A percentile compares a stretch with the other conserved stretches of the same genome.
Conservation (phyloP, 2,797 vertebrate genomes). For the Onychomys leucogaster region DNA sequence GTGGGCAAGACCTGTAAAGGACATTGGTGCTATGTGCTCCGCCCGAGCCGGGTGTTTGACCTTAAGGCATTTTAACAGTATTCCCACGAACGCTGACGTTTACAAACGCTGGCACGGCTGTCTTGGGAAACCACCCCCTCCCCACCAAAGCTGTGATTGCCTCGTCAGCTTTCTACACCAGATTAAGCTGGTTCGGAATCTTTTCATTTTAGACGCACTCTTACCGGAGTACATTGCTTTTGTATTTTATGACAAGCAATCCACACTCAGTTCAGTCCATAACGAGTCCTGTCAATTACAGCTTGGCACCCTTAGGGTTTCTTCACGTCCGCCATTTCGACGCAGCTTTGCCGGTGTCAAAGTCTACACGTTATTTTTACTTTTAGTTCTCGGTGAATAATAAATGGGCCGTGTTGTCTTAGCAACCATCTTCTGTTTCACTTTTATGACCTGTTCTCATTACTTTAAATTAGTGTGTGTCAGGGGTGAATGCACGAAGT, state of each 20-base stretch:
- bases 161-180: neutral
- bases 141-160: neutral
- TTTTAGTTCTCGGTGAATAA: neutral
- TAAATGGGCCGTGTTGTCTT: neutral
- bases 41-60: neutral
- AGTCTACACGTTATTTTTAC: neutral
- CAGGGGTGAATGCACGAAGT: too few relatives aligned
- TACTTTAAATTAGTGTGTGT: neutral
- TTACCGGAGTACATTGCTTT: neutral
- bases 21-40: neutral
- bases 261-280: neutral
- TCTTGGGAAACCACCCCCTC: neutral
- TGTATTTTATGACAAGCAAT: neutral
- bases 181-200: neutral
- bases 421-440: neutral
- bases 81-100: neutral
- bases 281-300: neutral
- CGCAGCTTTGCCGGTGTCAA: neutral
- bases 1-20: neutral
- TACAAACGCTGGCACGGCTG: neutral
- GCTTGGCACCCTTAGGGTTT: neutral
- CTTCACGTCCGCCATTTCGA: neutral
- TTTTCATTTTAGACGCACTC: constrained; percentile 42
- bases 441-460: neutral
- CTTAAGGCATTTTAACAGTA: constrained; percentile 4